Base-by-base conservation (phyloP, 2,797 vertebrate genomes). In the Cynopterus sphinx region DNA sequence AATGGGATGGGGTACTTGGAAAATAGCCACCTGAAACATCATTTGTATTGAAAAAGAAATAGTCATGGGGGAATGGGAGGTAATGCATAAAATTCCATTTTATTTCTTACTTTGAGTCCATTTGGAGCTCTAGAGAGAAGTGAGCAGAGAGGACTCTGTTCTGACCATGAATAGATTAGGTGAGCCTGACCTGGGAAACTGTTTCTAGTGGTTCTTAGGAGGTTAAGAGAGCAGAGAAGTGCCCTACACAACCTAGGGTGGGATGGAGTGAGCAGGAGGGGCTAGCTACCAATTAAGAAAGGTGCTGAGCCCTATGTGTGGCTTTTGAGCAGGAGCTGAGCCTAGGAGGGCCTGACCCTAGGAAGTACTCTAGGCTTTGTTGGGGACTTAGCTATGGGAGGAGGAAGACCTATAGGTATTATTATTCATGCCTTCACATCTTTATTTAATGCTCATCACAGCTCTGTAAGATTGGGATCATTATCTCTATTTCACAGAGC, bases 11-110 rank as follows among this genome's bases (percentile, higher is more conserved):
- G 41, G 22, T 39, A 59, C 71, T 16, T 77, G 59, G 57, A 46
- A 87, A 96, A 51, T 7, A 87, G 65, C 68, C 31, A 19, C 87
- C 31, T 31, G 65, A 87, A 57, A 88, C 10, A 22, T 55, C 41
- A 13, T 94, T 93, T 83, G 11, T 88, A 33, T 51, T 74, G 16
- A 53, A 46, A 91, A 81, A 95, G 75, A 84, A 86, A 67, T 22
- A 79, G 71, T 67, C 16, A 6, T 9, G 74, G 57, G 24, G 22
- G 3, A 43, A 84, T 5, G 39, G n/a, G 68, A 77, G 28, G 41
- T 51, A 85, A 28, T 12, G 1, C 13, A 39, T n/a, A 33, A 33
- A 81, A 90, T 87, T 28, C 79, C 26, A 12, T 31, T 90, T 53
- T 16, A 6, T 15, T 9, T 33, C 22, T 53, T 77, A 57, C 28